phyloP scores from a whole-genome alignment of 2,113 vertebrate species.

The Crotalus viridis region DNA sequence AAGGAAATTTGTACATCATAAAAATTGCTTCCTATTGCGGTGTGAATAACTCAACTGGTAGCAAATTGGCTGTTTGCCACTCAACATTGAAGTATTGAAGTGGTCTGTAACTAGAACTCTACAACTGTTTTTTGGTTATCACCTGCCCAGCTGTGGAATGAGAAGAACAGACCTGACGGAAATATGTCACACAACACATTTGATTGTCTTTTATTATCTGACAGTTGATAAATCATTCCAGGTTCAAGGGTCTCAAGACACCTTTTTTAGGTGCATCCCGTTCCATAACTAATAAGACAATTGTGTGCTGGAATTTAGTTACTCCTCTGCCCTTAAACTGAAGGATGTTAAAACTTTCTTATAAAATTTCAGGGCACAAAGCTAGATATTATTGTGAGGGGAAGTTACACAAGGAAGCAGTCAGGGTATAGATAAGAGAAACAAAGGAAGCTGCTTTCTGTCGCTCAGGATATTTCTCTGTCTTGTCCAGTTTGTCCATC shows the following conservation, averaged over 20 bases:
- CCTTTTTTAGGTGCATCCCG: slow-evolving; percentile 65
- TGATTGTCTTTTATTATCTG: slow-evolving; percentile 59
- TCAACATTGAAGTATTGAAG: slow-evolving; percentile 56
- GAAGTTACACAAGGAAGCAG: not conserved
- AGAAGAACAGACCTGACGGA: slow-evolving; percentile 58
- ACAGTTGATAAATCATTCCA: slow-evolving; percentile 52
- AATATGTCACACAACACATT: slow-evolving; percentile 57
- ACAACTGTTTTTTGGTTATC: slow-evolving; percentile 48
- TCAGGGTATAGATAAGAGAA: not conserved
- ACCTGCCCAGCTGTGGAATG: slow-evolving; percentile 42
- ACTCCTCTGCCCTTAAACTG: not conserved
- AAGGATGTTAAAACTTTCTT: not conserved
- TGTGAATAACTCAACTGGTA: slow-evolving; percentile 69
- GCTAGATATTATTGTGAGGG: not conserved
- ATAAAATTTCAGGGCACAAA: not conserved
- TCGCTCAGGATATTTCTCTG: not conserved
- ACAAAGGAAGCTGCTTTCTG: not conserved
- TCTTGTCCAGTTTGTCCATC: not conserved
- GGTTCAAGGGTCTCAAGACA: slow-evolving; percentile 67
- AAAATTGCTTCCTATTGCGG: slow-evolving; percentile 74
- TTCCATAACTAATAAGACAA: slow-evolving; percentile 14
- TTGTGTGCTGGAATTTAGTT: not conserved
- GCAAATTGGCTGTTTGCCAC: slow-evolving; percentile 65
- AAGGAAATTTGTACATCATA: slow-evolving; percentile 66
- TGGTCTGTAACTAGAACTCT: slow-evolving; percentile 47